These are phyloP conservation scores for Poeciliopsis retropinna DNA, from an alignment of 2,113 vertebrate genomes.

Conservation along the genomic window DNA sequence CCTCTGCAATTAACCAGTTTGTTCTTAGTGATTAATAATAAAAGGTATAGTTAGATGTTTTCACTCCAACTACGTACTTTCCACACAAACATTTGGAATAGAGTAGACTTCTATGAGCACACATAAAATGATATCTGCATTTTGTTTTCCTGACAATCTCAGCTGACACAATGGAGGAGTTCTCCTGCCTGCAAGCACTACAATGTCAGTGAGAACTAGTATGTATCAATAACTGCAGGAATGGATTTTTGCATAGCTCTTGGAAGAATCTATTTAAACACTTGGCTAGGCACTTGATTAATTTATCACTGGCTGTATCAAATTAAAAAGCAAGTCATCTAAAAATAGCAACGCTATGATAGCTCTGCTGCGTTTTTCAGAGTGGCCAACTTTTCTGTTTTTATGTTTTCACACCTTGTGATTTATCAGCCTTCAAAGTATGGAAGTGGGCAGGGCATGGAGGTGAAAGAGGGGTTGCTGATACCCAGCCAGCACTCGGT, in stretches of 20 bases:
- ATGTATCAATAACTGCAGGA: conserved; percentile 59
- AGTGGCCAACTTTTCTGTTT: conserved; percentile 5
- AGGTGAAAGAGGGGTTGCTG: conserved; percentile 21
- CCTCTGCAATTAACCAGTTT: background rate
- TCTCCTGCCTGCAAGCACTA: conserved; percentile 66
- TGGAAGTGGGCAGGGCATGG: conserved; percentile 8
- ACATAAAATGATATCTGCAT: conserved; percentile 1
- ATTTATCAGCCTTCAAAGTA: conserved; percentile 37
- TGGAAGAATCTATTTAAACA: conserved; percentile 62
- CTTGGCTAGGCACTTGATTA: conserved; percentile 51
- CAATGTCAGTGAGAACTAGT: conserved; percentile 76
- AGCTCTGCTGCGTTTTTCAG: background rate
- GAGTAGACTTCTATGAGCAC: conserved; percentile 7
- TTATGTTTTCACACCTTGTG: conserved; percentile 10
- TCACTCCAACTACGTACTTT: background rate
- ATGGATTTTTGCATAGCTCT: conserved; percentile 56
- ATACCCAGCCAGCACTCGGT: conserved; percentile 34
- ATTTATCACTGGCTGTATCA: conserved; percentile 51
- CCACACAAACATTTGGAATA: conserved; percentile 42
- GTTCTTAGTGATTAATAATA: background rate
- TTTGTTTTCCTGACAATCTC: conserved; percentile 20
- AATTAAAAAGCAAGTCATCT: conserved; percentile 56
- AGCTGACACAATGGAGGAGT: conserved; percentile 38
- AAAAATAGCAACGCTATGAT: conserved; percentile 67
- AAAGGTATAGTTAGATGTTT: background rate